These are phyloP conservation scores for Allobates femoralis DNA, from an alignment of 2,797 vertebrate species.

Conservation along the genomic window DNA sequence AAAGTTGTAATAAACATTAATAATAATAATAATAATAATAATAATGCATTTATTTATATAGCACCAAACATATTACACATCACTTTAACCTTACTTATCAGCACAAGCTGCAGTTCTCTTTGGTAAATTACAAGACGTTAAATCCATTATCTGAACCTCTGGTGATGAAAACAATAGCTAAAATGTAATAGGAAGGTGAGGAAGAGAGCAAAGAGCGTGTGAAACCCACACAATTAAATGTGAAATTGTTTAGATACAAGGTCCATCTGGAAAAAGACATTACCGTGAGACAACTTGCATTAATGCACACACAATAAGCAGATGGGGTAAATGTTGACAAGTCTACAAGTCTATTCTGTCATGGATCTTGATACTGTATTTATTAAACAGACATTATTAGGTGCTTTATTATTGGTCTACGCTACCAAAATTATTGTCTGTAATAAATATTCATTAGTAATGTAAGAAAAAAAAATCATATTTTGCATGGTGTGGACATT, in stretches of 20 bases:
- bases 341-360: neutral
- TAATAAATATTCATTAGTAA: neutral
- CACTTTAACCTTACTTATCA: too few species aligned
- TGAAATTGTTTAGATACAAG: constrained; percentile 22
- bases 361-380: neutral
- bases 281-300: constrained; percentile 27
- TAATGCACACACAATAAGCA: constrained; percentile 20
- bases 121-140: constrained; percentile 3
- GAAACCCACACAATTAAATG: constrained; percentile 45
- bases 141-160: constrained; percentile 27
- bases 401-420: neutral
- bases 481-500: neutral
- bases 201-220: constrained; percentile 37
- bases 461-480: neutral
- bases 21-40: too few species aligned
- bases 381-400: neutral
- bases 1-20: neutral
- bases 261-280: constrained; percentile 46
- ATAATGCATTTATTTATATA: too few species aligned
- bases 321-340: constrained; percentile 16
- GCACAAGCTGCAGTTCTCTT: neutral
- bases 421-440: neutral
- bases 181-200: constrained; percentile 45
- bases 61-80: too few species aligned
- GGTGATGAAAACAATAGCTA: constrained; percentile 47